phyloP scores from a whole-genome alignment of 1,140 invertebrate species.

The Eupristina koningsbergeri region DNA sequence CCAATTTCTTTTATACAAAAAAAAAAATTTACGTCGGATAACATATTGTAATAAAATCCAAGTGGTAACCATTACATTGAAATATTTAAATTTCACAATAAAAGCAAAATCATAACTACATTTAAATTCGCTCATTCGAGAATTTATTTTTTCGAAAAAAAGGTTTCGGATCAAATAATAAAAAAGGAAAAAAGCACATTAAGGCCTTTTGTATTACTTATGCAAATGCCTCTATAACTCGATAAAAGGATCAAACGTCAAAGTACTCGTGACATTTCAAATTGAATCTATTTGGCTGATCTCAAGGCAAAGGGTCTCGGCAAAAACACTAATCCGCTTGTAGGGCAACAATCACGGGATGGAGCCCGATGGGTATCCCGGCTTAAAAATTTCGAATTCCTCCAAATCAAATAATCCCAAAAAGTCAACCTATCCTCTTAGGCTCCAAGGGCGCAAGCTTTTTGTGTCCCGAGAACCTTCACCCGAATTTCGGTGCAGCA shows the following conservation, averaged over 20 bases:
- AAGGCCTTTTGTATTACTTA: not conserved
- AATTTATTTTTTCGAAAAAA: too few relatives aligned
- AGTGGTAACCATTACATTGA: too few relatives aligned
- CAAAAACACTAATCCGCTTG: not conserved
- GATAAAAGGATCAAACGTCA: not conserved
- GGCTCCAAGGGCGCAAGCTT: not conserved
- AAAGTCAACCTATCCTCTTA: not conserved
- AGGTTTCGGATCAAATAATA: too few relatives aligned
- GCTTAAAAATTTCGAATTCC: slow-evolving; percentile 4
- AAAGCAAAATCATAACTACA: too few relatives aligned
- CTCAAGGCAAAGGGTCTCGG: not conserved
- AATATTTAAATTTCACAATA: too few relatives aligned
- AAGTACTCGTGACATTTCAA: not conserved
- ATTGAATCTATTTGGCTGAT: not conserved
- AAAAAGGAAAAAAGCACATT: too few relatives aligned
- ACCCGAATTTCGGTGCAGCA: not conserved
- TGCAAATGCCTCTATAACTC: not conserved
- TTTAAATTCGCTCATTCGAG: too few relatives aligned
- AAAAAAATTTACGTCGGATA: too few relatives aligned
- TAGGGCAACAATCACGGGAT: not conserved
- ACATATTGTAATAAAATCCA: too few relatives aligned
- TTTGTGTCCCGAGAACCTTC: not conserved
- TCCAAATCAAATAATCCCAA: not conserved
- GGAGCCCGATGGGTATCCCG: too few relatives aligned
- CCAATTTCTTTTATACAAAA: too few relatives aligned